Evolutionary conservation across 2,797 vertebrate species (phyloP).

Genomic region (Pogoniulus pusillus): DNA sequence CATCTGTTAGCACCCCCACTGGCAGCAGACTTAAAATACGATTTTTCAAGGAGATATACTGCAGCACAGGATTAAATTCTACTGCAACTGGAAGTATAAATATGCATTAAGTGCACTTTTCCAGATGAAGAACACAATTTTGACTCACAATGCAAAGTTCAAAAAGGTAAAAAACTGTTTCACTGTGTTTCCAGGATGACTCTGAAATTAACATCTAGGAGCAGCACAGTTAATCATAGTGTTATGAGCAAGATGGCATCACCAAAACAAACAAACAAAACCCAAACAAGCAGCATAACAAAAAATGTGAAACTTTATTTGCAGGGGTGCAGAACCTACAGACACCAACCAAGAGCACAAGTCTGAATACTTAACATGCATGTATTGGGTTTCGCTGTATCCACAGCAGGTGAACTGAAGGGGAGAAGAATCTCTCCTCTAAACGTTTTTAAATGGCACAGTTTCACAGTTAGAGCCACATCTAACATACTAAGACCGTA

Average conservation of each 20-base stretch:
- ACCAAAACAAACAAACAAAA: neutral
- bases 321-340: neutral
- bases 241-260: neutral
- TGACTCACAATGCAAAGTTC: neutral
- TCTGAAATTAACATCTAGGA: neutral
- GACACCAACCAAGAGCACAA: neutral
- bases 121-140: neutral
- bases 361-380: neutral
- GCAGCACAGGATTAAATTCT: neutral
- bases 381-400: neutral
- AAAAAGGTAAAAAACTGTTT: neutral
- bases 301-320: neutral
- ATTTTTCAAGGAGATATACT: neutral
- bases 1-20: neutral
- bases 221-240: neutral
- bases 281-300: neutral
- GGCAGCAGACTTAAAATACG: neutral
- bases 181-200: neutral
- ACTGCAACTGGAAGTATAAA: neutral
- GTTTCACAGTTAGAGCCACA: neutral
- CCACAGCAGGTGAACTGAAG: neutral
- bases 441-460: accelerated
- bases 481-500: neutral
- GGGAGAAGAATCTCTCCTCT: neutral
- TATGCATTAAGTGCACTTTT: neutral